These are phyloP conservation scores for Thomomys bottae DNA, from an alignment of 2,113 vertebrate species.

Conservation along the genomic window DNA sequence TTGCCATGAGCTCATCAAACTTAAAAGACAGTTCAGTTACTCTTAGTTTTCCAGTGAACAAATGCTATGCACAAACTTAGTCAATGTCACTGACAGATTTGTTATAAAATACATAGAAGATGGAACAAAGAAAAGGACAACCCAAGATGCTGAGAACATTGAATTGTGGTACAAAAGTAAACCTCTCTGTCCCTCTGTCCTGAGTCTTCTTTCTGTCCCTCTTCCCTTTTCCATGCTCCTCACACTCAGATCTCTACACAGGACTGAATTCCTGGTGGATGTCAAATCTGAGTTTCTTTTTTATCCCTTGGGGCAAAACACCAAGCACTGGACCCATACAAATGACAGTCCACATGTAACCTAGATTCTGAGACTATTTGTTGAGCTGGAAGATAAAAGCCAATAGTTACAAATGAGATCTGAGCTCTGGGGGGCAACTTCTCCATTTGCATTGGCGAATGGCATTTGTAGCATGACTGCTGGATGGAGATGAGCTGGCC, in stretches of 20 bases:
- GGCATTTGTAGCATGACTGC: background rate
- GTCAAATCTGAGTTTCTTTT: background rate
- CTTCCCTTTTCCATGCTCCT: accelerated
- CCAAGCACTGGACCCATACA: background rate
- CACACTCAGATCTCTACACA: no score
- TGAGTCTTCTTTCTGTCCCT: no score
- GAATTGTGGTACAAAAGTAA: background rate
- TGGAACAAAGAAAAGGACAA: background rate
- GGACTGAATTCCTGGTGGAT: background rate
- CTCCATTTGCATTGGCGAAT: background rate
- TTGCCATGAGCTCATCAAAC: background rate
- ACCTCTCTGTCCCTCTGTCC: background rate
- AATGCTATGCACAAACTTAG: background rate
- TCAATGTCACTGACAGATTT: background rate
- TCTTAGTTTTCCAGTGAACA: background rate
- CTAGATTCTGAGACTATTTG: conserved; percentile 7
- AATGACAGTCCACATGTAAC: background rate
- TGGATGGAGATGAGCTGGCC: background rate
- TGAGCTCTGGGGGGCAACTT: background rate
- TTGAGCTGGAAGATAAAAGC: background rate
- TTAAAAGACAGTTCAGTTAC: background rate
- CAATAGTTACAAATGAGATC: background rate
- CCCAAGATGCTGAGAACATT: background rate
- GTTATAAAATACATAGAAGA: conserved; percentile 11
- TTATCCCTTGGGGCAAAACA: background rate